Percentiles rank a stretch among this genome's conserved stretches.
phyloP scores from a whole-genome alignment of 92 coral and sea anemone genomes.

The Nematostella vectensis region DNA sequence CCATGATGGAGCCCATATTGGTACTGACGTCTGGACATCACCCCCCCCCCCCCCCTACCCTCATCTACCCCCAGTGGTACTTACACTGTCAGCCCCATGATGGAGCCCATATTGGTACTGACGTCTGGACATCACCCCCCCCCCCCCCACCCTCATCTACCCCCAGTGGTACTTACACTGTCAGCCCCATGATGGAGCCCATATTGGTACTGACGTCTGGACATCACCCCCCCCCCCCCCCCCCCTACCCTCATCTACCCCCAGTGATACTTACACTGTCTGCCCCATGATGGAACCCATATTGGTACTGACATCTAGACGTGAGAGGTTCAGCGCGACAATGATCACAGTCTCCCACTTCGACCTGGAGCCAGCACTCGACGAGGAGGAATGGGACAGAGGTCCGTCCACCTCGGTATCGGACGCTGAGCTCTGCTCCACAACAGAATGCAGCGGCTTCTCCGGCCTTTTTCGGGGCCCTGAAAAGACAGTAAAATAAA shows the following conservation, averaged over 20 bases:
- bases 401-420: constrained; percentile 83
- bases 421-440: constrained; percentile 33
- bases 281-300: constrained; percentile 99
- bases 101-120: constrained; percentile 91
- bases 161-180: constrained; percentile 80
- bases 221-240: too few species aligned
- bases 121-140: too few species aligned
- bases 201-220: constrained; percentile 89
- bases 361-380: constrained; percentile 70
- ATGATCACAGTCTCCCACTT: constrained; percentile 97
- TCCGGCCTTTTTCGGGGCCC: too few species aligned
- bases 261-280: constrained; percentile 56
- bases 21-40: constrained; percentile 89
- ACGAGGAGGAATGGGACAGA: constrained; percentile 73
- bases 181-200: constrained; percentile 98
- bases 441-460: constrained; percentile 7
- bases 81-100: constrained; percentile 96
- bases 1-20: constrained; percentile 97
- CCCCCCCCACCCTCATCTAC: too few species aligned
- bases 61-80: too few species aligned
- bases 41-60: too few species aligned
- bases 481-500: too few species aligned
- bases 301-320: constrained; percentile 86
- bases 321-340: constrained; percentile 85
- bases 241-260: too few species aligned